These are phyloP conservation scores for Alcis repandata DNA, from an alignment of 2,888 invertebrate genomes.

Conservation along the genomic window DNA sequence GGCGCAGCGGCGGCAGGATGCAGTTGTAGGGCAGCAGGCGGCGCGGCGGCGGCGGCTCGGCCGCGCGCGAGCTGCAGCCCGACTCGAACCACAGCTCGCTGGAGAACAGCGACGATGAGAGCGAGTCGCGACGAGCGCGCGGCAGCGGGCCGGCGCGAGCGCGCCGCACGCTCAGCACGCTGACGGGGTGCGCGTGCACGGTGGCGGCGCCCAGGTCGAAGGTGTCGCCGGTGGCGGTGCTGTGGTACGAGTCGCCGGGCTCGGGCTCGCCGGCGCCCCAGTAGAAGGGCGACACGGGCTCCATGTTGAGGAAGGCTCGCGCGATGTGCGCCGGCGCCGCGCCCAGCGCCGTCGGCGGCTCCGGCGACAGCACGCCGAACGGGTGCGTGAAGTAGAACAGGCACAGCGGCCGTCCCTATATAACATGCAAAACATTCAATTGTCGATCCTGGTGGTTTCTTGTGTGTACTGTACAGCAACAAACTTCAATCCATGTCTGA, in stretches of 20 bases:
- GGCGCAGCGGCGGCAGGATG: conserved; percentile 71
- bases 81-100: conserved; percentile 69
- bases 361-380: conserved; percentile 84
- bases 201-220: conserved; percentile 58
- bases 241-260: conserved; percentile 56
- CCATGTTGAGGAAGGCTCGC: conserved; percentile 68
- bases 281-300: conserved; percentile 63
- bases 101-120: conserved; percentile 68
- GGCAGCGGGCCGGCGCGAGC: conserved; percentile 53
- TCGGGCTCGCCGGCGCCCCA: conserved; percentile 50
- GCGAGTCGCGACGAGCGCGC: conserved; percentile 54
- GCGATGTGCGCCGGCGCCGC: conserved; percentile 61
- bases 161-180: conserved; percentile 51
- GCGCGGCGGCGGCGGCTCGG: conserved; percentile 50
- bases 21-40: conserved; percentile 63
- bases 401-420: conserved; percentile 81
- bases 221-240: conserved; percentile 41
- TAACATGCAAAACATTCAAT: neutral
- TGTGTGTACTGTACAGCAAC: no score
- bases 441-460: no score
- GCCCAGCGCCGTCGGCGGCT: conserved; percentile 67
- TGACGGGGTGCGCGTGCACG: conserved; percentile 59
- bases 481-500: no score
- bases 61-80: conserved; percentile 57
- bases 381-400: conserved; percentile 87